Percentiles rank a stretch among this genome's conserved stretches.
phyloP scores from a whole-genome alignment of 2,113 vertebrate genomes.

The Chionodraco myersi region DNA sequence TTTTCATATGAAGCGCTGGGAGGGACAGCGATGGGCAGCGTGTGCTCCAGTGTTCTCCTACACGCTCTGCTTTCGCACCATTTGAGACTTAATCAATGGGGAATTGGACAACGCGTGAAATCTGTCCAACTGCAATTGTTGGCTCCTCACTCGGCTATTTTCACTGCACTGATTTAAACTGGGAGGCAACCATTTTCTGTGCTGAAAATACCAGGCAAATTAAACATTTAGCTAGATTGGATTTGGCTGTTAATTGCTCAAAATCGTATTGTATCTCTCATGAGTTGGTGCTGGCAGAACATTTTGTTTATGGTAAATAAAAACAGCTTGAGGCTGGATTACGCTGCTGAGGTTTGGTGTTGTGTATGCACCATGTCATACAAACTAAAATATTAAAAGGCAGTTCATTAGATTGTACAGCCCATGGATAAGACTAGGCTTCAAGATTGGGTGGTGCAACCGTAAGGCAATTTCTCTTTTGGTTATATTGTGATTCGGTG shows the following conservation, averaged over 20 bases:
- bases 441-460: not conserved
- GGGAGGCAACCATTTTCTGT: constrained; percentile 40
- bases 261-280: not conserved
- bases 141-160: constrained; percentile 65
- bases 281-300: constrained; percentile 51
- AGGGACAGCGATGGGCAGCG: constrained; percentile 29
- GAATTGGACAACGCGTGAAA: constrained; percentile 47
- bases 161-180: constrained; percentile 34
- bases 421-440: not conserved
- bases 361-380: not conserved
- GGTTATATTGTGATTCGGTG: not conserved
- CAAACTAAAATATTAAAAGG: not conserved
- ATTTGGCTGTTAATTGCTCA: constrained; percentile 30
- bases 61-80: constrained; percentile 42
- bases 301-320: constrained; percentile 62
- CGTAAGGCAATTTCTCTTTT: not conserved
- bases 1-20: not conserved
- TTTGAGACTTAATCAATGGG: constrained; percentile 65
- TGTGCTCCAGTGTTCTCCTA: constrained; percentile 31
- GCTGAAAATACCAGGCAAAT: constrained; percentile 52
- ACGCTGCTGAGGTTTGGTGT: not conserved
- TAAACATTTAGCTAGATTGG: constrained; percentile 48
- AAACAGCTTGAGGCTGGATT: constrained; percentile 45
- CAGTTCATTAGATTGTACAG: not conserved
- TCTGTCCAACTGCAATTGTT: constrained; percentile 55